Conservation (phyloP, 2,888 invertebrate genomes). For the Drosophila paracracens region DNA sequence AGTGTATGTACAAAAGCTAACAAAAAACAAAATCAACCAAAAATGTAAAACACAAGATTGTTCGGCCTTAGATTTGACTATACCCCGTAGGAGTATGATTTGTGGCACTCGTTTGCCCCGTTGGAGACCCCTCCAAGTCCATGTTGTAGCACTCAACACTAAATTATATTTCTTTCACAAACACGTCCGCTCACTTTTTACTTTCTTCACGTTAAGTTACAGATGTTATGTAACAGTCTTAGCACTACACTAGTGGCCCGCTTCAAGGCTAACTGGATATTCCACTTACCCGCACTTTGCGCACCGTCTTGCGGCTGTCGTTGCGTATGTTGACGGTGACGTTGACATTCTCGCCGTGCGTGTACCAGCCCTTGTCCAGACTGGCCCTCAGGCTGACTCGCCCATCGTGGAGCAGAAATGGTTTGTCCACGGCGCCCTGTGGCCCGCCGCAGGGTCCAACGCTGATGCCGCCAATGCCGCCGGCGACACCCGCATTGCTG, state of each 20-base stretch:
- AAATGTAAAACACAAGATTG: neutral
- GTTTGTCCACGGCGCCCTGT: constrained; percentile 90
- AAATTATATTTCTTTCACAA: neutral
- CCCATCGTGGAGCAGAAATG: constrained; percentile 94
- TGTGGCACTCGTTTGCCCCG: neutral
- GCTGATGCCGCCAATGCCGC: constrained; percentile 72
- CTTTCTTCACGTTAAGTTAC: neutral
- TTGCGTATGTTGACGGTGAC: constrained; percentile 91
- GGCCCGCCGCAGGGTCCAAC: constrained; percentile 86
- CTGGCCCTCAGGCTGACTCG: constrained; percentile 91
- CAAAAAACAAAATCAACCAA: neutral
- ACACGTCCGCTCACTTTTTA: neutral
- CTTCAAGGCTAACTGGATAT: neutral
- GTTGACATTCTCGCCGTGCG: constrained; percentile 92
- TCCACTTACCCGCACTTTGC: constrained; percentile 90
- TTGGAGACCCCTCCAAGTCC: neutral
- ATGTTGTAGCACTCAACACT: neutral
- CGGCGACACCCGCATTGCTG: constrained; percentile 60
- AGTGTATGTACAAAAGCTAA: neutral
- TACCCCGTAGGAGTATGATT: neutral
- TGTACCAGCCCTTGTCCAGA: constrained; percentile 92
- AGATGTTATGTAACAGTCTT: neutral
- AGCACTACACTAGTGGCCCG: neutral
- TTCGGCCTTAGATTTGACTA: neutral
- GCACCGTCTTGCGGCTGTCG: constrained; percentile 93